phyloP scores from a whole-genome alignment of 2,113 vertebrate species.

The Ariopsis seemanni region DNA sequence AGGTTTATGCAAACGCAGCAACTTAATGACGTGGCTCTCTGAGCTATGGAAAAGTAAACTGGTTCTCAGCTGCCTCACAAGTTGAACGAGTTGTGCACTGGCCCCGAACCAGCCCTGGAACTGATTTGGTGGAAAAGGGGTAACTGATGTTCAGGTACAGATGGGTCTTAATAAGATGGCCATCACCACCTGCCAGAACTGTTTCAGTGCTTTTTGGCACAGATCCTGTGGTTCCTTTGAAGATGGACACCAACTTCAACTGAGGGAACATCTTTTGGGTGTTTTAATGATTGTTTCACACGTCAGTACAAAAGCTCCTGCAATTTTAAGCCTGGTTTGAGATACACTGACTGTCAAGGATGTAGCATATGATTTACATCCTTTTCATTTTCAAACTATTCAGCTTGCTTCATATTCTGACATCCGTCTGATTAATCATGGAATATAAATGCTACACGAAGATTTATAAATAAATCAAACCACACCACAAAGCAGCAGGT shows the following conservation, averaged over 20 bases:
- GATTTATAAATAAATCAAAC: slow-evolving; percentile 43
- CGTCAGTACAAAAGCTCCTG: background rate
- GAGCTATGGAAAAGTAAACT: too few species aligned
- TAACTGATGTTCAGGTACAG: background rate
- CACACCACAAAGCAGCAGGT: slow-evolving; percentile 48
- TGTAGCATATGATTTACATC: background rate
- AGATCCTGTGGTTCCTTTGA: background rate
- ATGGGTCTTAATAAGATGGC: background rate
- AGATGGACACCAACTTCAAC: background rate
- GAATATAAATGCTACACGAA: slow-evolving; percentile 17
- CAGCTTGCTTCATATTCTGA: background rate
- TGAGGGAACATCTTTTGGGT: background rate
- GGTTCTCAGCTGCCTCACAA: too few species aligned
- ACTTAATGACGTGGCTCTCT: too few species aligned
- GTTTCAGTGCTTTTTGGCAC: background rate
- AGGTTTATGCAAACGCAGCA: too few species aligned
- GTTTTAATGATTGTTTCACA: background rate
- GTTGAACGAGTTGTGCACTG: too few species aligned
- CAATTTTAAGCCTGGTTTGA: background rate
- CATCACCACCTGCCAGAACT: background rate
- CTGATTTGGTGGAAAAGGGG: too few species aligned
- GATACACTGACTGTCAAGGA: background rate
- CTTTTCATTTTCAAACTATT: background rate
- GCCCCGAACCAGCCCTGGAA: too few species aligned
- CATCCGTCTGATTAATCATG: background rate